Conservation (phyloP, 53 echinoderm and acorn worm species). For the Antedon mediterranea region DNA sequence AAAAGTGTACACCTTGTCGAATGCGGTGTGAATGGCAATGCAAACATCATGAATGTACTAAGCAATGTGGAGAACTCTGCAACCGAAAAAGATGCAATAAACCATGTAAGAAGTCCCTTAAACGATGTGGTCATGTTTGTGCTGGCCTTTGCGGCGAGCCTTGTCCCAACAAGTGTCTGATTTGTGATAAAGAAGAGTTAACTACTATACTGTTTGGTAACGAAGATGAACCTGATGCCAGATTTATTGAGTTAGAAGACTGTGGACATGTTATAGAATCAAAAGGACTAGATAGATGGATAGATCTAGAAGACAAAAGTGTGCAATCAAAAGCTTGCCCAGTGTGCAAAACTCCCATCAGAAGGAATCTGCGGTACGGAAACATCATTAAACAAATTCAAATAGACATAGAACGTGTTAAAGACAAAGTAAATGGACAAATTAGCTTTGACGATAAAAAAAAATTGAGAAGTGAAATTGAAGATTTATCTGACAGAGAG, state of each 20-base stretch:
- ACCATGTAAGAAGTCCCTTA: constrained; percentile 10
- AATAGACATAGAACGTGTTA: constrained; percentile 22
- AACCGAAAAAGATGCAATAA: constrained; percentile 17
- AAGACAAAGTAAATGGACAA: constrained; percentile 13
- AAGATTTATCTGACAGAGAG: neutral
- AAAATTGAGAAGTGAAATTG: neutral
- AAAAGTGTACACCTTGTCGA: constrained; percentile 20
- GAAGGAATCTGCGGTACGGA: constrained; percentile 42
- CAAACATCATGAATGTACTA: constrained; percentile 17
- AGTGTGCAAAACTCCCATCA: constrained; percentile 45
- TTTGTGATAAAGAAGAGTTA: constrained; percentile 40
- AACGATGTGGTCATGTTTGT: constrained; percentile 35
- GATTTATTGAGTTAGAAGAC: constrained; percentile 48
- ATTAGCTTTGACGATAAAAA: neutral
- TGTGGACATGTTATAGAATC: constrained; percentile 61
- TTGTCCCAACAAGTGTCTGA: constrained; percentile 48
- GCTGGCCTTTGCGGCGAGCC: constrained; percentile 79
- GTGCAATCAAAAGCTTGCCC: constrained; percentile 50
- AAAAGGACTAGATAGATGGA: constrained; percentile 30
- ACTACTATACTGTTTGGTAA: constrained; percentile 34
- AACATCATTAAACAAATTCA: constrained; percentile 24
- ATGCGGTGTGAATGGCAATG: constrained; percentile 38
- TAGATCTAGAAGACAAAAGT: constrained; percentile 6
- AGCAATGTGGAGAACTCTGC: constrained; percentile 24
- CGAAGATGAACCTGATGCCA: constrained; percentile 42